Evolutionary conservation across 2,113 vertebrate genomes (phyloP).

Genomic region (Hippocampus mohnikei): DNA sequence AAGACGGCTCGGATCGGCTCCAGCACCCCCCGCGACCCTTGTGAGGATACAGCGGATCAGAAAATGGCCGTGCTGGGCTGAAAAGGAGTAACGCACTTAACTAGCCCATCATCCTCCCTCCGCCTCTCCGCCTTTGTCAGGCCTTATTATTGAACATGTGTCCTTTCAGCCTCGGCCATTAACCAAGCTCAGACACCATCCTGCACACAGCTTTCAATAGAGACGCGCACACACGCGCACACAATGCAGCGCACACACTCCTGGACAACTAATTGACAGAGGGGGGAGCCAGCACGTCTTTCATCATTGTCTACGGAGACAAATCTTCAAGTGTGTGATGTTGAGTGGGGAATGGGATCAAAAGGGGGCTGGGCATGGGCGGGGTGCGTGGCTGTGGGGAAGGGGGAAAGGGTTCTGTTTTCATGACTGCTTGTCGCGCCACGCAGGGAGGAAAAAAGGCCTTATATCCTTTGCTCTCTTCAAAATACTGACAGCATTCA

Average conservation of each 20-base stretch:
- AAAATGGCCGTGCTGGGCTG: constrained; percentile 7
- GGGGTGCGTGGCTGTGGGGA: neutral
- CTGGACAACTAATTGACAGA: constrained; percentile 53
- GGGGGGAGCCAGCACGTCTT: constrained; percentile 37
- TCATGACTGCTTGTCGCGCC: constrained; percentile 18
- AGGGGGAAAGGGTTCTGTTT: neutral
- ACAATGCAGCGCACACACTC: constrained; percentile 33
- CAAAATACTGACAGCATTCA: constrained; percentile 19
- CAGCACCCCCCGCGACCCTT: no score
- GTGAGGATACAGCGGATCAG: no score
- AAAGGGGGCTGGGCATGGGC: constrained; percentile 9
- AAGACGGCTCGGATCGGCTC: no score
- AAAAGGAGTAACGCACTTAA: constrained; percentile 41
- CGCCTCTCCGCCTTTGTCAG: constrained; percentile 51
- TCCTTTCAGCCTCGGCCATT: constrained; percentile 56
- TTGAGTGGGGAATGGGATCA: constrained; percentile 34
- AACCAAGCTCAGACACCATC: constrained; percentile 43
- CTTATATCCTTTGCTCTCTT: constrained; percentile 7
- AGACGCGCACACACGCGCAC: constrained; percentile 23
- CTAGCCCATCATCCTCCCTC: constrained; percentile 29
- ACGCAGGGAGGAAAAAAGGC: constrained; percentile 6
- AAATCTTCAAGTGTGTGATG: constrained; percentile 30
- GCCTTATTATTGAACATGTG: constrained; percentile 69
- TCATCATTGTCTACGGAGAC: constrained; percentile 46
- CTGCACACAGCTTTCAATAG: constrained; percentile 37